These are phyloP conservation scores for Apoderus coryli DNA, from an alignment of 2,888 invertebrate species.

Conservation along the genomic window DNA sequence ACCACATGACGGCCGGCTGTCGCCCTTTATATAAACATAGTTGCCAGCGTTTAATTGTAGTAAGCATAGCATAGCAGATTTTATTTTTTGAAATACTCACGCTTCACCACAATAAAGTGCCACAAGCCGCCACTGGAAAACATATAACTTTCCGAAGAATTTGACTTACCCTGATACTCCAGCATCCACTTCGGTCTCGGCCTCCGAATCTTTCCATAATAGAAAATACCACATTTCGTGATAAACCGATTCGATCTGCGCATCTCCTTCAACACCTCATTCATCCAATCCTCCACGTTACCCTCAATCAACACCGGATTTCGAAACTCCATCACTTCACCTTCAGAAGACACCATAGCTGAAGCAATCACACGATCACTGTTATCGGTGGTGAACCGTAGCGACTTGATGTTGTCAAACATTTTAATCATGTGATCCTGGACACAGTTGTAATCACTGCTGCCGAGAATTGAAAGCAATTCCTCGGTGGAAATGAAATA, in stretches of 20 bases:
- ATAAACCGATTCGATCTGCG: constrained; percentile 65
- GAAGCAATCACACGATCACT: constrained; percentile 52
- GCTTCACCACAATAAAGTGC: too few species aligned
- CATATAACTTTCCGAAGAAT: too few species aligned
- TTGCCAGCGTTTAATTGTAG: too few species aligned
- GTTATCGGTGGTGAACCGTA: constrained; percentile 52
- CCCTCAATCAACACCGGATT: constrained; percentile 57
- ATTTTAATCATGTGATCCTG: constrained; percentile 93
- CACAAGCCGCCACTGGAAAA: too few species aligned
- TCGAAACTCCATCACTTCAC: constrained; percentile 76
- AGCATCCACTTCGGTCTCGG: constrained; percentile 75
- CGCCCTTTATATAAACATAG: too few species aligned
- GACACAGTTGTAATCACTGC: constrained; percentile 67
- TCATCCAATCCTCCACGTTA: constrained; percentile 89
- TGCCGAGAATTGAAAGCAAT: constrained; percentile 75
- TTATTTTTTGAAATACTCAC: too few species aligned
- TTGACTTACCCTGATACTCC: constrained; percentile 70
- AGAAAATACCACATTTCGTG: constrained; percentile 76
- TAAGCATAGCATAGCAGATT: too few species aligned
- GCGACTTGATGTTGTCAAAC: constrained; percentile 78
- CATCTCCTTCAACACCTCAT: constrained; percentile 71
- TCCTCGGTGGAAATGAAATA: constrained; percentile 93
- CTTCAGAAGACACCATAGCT: constrained; percentile 79
- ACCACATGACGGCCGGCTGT: too few species aligned
- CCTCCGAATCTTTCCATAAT: constrained; percentile 61